Base-by-base conservation (phyloP, 2,797 vertebrate genomes). In the Tokudaia tokunoshimensis region DNA sequence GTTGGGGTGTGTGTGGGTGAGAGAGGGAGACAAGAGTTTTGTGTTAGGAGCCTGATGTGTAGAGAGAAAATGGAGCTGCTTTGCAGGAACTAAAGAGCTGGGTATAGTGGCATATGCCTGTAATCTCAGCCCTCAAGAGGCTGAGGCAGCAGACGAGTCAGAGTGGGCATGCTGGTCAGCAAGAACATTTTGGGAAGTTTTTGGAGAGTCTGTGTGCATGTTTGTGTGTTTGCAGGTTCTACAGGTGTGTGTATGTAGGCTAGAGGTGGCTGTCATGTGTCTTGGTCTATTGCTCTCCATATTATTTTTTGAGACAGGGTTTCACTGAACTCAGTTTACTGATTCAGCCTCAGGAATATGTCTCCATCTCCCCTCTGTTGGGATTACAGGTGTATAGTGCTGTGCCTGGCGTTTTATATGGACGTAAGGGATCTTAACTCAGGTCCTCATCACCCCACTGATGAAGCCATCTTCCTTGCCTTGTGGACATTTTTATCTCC, bases 51-150 rank as follows among this genome's bases (percentile, higher is more conserved):
- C 44, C 50, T 47, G 15, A 61, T 74, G 52, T 47, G 52, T 47
- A 86, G 24, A 92, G 29, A 93, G 52, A 72, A 65, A 20, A n/a
- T 12, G 34, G 26, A 93, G 9, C 55, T 57, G 31, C 41, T 19
- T 93, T 92, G 61, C 50, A 26, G 52, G 75, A 96, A 61, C 75
- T 76, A 47, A 91, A 65, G 41, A 80, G 72, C 34, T 13, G 50
- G 65, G 75, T 44, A 19, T n/a, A 41, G 20, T 47, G 6, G 50
- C 12, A 50, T 47, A n/a, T 17, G 6, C 31, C 57, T 78, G 20
- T 50, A 47, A n/a, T 78, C 41, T 76, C 41, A 75, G 37, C 55
- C 24, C 86, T 44, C 29, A 41, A 26, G 70, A 47, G 26, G 70
- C 26, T 20, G n/a, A 75, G 65, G 19, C 31, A n/a, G 83, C 9